phyloP scores from a whole-genome alignment of 2,888 invertebrate genomes.

The Chrysomela aeneicollis region DNA sequence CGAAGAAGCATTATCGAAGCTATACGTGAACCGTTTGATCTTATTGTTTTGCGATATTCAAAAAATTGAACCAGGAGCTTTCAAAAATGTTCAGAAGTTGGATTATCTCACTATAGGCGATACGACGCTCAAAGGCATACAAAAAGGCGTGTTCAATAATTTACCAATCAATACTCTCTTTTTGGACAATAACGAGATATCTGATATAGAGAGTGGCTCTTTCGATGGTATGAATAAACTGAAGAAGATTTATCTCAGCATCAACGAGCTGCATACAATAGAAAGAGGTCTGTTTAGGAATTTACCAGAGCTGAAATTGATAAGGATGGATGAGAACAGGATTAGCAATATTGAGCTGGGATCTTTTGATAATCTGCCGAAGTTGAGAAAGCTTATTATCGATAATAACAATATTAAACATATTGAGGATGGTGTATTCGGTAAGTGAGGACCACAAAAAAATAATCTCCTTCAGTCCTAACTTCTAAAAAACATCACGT shows the following conservation, averaged over 20 bases:
- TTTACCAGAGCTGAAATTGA: slow-evolving; percentile 9
- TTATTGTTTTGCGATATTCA: slow-evolving; percentile 13
- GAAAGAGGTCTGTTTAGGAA: slow-evolving; percentile 26
- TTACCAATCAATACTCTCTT: slow-evolving; percentile 8
- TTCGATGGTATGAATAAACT: slow-evolving; percentile 25
- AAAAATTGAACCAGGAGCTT: slow-evolving; percentile 13
- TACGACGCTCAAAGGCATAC: slow-evolving; percentile 5
- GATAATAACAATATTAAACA: slow-evolving; percentile 26
- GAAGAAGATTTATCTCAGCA: slow-evolving; percentile 21
- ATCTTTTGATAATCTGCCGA: slow-evolving; percentile 27
- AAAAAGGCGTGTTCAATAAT: slow-evolving; percentile 7
- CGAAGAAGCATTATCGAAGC: slow-evolving; percentile 16
- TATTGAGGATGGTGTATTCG: slow-evolving; percentile 23
- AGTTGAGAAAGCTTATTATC: slow-evolving; percentile 22
- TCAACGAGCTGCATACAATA: slow-evolving; percentile 16
- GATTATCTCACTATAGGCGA: slow-evolving; percentile 17
- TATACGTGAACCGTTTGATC: slow-evolving; percentile 4
- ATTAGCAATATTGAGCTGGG: slow-evolving; percentile 23
- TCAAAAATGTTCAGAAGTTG: slow-evolving; percentile 17
- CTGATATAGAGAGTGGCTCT: slow-evolving; percentile 23
- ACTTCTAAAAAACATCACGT: too few relatives aligned
- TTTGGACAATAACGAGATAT: slow-evolving; percentile 21
- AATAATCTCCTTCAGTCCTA: not conserved
- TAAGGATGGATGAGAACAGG: slow-evolving; percentile 28
- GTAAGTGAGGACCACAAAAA: slow-evolving; percentile 11